A percentile compares a stretch with the other conserved stretches of the same genome.
phyloP scores from a whole-genome alignment of 2,797 vertebrate genomes.

The Micrastur ruficollis region DNA sequence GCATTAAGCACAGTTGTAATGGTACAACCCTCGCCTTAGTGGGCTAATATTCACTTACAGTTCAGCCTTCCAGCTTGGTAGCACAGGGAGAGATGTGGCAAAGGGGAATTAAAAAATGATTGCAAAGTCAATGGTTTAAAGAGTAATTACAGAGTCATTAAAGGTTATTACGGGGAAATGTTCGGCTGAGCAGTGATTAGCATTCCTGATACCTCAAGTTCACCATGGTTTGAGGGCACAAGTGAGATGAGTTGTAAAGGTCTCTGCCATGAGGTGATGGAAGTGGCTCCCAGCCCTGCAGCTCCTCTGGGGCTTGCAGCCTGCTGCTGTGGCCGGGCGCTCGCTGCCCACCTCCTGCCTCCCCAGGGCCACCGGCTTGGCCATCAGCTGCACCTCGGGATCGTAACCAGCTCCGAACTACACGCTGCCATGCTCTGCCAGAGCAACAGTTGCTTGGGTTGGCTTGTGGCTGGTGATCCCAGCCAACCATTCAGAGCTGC shows the following conservation, averaged over 20 bases:
- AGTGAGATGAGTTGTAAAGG: not conserved
- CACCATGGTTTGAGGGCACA: not conserved
- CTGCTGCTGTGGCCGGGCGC: not conserved
- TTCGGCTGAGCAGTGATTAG: slow-evolving; percentile 49
- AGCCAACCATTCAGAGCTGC: not conserved
- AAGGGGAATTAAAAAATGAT: slow-evolving; percentile 61
- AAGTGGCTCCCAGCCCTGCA: not conserved
- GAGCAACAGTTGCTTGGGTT: fast-evolving
- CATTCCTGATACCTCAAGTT: slow-evolving; percentile 37
- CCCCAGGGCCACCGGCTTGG: fast-evolving
- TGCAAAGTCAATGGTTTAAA: slow-evolving; percentile 68
- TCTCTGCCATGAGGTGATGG: not conserved
- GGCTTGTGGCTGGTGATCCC: not conserved
- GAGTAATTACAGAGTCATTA: slow-evolving; percentile 65
- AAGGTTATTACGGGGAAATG: slow-evolving; percentile 55
- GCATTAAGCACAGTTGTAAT: not conserved
- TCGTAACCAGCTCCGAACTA: not conserved
- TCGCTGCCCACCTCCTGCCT: not conserved
- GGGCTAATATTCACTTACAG: slow-evolving; percentile 5
- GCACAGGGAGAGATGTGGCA: not conserved
- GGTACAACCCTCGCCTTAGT: slow-evolving; percentile 1
- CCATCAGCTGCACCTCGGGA: not conserved
- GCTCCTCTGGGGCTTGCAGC: not conserved
- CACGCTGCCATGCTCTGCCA: not conserved
- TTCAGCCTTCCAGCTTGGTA: not conserved